Conservation (phyloP, 2,797 vertebrate genomes). For the Falco biarmicus region DNA sequence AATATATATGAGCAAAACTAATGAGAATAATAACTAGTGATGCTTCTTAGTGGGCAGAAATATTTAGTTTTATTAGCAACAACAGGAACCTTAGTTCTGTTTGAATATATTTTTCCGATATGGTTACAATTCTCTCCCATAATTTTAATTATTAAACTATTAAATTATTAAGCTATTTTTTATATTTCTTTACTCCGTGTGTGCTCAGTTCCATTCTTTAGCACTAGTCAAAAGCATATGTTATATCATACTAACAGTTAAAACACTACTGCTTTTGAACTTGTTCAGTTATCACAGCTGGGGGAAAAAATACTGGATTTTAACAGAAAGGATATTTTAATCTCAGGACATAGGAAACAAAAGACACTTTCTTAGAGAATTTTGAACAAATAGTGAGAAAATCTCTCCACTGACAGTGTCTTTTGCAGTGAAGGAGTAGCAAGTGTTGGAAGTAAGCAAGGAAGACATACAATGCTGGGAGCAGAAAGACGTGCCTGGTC, state of each 20-base stretch:
- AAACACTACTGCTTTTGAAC: neutral
- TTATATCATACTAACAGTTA: neutral
- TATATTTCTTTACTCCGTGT: neutral
- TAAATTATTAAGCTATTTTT: neutral
- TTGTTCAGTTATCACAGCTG: neutral
- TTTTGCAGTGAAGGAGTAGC: neutral
- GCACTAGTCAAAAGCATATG: neutral
- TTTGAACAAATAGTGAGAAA: neutral
- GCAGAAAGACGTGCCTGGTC: neutral
- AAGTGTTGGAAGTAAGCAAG: neutral
- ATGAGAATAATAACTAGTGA: neutral
- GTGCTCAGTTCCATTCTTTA: neutral
- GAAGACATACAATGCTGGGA: neutral
- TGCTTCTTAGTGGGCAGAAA: neutral
- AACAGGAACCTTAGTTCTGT: neutral
- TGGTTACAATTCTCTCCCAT: neutral
- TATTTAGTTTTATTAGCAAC: neutral
- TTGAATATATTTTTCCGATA: neutral
- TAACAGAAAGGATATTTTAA: neutral
- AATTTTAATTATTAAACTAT: neutral
- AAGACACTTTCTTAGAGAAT: neutral
- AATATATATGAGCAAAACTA: neutral
- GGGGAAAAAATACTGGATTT: neutral
- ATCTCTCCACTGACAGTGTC: neutral
- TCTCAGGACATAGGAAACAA: neutral